phyloP scores from a whole-genome alignment of 2,113 vertebrate genomes.

The Channa maculata region DNA sequence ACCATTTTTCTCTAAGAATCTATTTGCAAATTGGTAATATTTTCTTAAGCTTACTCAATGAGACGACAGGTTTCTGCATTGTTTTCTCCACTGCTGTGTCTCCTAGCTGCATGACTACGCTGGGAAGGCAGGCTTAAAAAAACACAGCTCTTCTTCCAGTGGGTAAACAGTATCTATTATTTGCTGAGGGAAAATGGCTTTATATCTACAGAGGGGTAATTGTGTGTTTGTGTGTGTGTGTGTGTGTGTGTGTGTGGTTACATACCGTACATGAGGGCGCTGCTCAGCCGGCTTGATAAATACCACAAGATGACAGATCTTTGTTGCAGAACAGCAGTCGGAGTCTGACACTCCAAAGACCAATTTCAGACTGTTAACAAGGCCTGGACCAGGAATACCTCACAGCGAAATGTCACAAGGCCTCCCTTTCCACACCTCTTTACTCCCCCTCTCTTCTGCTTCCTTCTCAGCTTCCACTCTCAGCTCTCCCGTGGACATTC shows the following conservation, averaged over 20 bases:
- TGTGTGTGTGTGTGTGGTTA: slow-evolving; percentile 15
- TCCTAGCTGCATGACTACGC: slow-evolving; percentile 6
- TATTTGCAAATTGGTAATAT: slow-evolving; percentile 15
- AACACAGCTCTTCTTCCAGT: slow-evolving; percentile 12
- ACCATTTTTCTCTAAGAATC: slow-evolving; percentile 42
- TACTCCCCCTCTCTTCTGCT: slow-evolving; percentile 14
- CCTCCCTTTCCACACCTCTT: slow-evolving; percentile 49
- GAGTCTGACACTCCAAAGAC: slow-evolving; percentile 62
- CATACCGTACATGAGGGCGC: slow-evolving; percentile 39
- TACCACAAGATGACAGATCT: slow-evolving; percentile 53
- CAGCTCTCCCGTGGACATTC: slow-evolving; percentile 63
- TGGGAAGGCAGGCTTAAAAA: slow-evolving; percentile 8
- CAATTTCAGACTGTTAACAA: slow-evolving; percentile 70
- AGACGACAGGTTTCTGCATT: slow-evolving; percentile 38
- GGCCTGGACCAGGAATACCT: slow-evolving; percentile 59
- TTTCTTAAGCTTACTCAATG: slow-evolving; percentile 30
- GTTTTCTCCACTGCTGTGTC: slow-evolving; percentile 42
- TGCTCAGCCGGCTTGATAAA: slow-evolving; percentile 59
- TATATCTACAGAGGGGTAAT: slow-evolving; percentile 49
- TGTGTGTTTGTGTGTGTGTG: slow-evolving; percentile 21
- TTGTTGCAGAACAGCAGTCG: slow-evolving; percentile 50
- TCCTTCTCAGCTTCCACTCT: slow-evolving; percentile 11
- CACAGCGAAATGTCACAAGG: slow-evolving; percentile 63
- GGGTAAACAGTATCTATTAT: slow-evolving; percentile 62
- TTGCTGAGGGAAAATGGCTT: slow-evolving; percentile 53